A percentile compares a stretch with the other conserved stretches of the same genome.
Evolutionary conservation across 2,113 vertebrate species (phyloP).

Genomic region (Atrichornis clamosus): DNA sequence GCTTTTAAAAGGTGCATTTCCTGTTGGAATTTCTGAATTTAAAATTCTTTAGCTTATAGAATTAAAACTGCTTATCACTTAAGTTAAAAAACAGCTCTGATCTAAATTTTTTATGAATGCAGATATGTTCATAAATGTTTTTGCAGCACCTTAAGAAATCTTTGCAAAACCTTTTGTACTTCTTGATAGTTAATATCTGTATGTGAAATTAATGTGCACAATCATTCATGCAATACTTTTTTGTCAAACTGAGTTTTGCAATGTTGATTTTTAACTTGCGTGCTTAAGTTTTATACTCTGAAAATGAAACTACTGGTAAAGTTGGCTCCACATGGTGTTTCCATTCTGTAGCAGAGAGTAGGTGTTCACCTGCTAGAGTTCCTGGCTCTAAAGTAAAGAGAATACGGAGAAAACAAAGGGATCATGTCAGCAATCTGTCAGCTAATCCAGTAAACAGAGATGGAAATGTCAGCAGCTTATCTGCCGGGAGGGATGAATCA

Average conservation of each 20-base stretch:
- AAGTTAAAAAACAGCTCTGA: not conserved
- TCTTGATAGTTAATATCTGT: not conserved
- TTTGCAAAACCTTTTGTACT: not conserved
- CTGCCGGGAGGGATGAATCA: not conserved
- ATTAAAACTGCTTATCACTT: not conserved
- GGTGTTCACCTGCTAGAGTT: not conserved
- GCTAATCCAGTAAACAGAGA: not conserved
- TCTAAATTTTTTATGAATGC: not conserved
- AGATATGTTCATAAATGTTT: not conserved
- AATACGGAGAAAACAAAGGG: not conserved
- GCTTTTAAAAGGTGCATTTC: not conserved
- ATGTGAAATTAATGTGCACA: not conserved
- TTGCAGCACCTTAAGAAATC: not conserved
- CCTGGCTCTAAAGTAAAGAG: not conserved
- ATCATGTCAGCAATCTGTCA: slow-evolving; percentile 16
- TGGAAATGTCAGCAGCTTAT: slow-evolving; percentile 13
- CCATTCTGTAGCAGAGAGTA: not conserved
- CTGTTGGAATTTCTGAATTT: not conserved
- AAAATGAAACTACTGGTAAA: not conserved
- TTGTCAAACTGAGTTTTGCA: not conserved
- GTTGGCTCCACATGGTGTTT: not conserved
- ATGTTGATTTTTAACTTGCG: not conserved
- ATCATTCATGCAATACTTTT: not conserved
- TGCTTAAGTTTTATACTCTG: not conserved
- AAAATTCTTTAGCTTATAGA: not conserved